These are phyloP conservation scores for Drosophila lacertosa DNA, from an alignment of 1,140 invertebrate genomes.

Conservation along the genomic window DNA sequence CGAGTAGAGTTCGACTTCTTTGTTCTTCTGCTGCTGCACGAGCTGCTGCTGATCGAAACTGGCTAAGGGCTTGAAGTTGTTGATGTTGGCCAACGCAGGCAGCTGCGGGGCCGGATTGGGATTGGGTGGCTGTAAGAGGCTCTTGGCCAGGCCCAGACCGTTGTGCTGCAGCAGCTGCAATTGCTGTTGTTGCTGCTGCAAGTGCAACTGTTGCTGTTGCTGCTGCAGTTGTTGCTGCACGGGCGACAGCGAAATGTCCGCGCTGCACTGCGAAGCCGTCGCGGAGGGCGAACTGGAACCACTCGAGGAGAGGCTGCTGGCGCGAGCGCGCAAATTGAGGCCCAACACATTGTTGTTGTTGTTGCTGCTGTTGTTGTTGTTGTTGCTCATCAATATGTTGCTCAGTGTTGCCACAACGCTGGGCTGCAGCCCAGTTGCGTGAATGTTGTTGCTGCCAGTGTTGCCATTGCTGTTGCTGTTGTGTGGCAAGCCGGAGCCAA, in stretches of 20 bases:
- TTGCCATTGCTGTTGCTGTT: slow-evolving; percentile 60
- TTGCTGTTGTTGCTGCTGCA: slow-evolving; percentile 47
- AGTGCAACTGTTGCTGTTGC: slow-evolving; percentile 49
- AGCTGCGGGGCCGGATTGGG: slow-evolving; percentile 29
- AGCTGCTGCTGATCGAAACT: slow-evolving; percentile 86
- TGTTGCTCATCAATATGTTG: slow-evolving; percentile 58
- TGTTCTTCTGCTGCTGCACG: slow-evolving; percentile 79
- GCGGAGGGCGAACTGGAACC: slow-evolving; percentile 87
- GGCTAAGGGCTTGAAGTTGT: slow-evolving; percentile 76
- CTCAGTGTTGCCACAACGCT: slow-evolving; percentile 60
- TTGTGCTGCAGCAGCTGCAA: slow-evolving; percentile 35
- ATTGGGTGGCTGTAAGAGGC: slow-evolving; percentile 18
- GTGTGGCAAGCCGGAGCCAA: slow-evolving; percentile 75
- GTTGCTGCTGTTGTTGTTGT: slow-evolving; percentile 42
- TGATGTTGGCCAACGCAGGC: slow-evolving; percentile 69
- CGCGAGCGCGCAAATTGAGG: slow-evolving; percentile 84
- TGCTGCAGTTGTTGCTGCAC: slow-evolving; percentile 85
- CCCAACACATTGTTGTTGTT: slow-evolving; percentile 70
- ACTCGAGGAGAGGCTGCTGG: slow-evolving; percentile 83
- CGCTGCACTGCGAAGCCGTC: slow-evolving; percentile 87
- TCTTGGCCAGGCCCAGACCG: slow-evolving; percentile 2
- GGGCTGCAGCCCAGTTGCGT: slow-evolving; percentile 35
- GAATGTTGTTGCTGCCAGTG: slow-evolving; percentile 12
- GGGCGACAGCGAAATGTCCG: slow-evolving; percentile 89
- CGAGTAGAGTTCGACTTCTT: slow-evolving; percentile 91